phyloP scores from a whole-genome alignment of 2,797 vertebrate species.

The Falco rusticolus region DNA sequence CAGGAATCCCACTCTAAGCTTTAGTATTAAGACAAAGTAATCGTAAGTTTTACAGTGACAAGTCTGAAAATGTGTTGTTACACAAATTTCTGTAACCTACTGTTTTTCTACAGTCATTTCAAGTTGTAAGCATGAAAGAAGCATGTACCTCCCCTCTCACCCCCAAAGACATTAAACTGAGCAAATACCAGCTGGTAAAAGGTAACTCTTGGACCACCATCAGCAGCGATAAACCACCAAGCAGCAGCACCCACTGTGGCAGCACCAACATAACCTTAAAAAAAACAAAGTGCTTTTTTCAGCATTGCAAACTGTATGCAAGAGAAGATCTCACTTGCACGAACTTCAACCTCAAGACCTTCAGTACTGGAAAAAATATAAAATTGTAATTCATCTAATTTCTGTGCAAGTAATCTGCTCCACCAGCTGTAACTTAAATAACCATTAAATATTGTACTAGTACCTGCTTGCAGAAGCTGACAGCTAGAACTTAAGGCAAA shows the following conservation, averaged over 20 bases:
- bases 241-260: slow-evolving; percentile 96
- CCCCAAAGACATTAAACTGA: neutral
- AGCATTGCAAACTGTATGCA: accelerated
- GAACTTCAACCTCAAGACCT: neutral
- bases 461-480: neutral
- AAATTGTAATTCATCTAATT: neutral
- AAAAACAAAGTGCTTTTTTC: neutral
- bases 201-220: slow-evolving; percentile 91
- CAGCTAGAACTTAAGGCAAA: neutral
- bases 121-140: neutral
- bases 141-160: neutral
- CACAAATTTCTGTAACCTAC: neutral
- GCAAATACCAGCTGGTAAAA: slow-evolving; percentile 93
- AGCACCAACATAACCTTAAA: slow-evolving; percentile 92
- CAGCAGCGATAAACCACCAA: slow-evolving; percentile 95
- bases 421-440: neutral
- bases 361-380: neutral
- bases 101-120: neutral
- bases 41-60: neutral
- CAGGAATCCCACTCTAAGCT: neutral
- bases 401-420: neutral
- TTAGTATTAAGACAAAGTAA: neutral
- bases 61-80: neutral
- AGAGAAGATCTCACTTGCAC: neutral
- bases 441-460: neutral